A percentile compares a stretch with the other conserved stretches of the same genome.
Conservation (phyloP, 2,888 invertebrate species). For the Chorisops tibialis region DNA sequence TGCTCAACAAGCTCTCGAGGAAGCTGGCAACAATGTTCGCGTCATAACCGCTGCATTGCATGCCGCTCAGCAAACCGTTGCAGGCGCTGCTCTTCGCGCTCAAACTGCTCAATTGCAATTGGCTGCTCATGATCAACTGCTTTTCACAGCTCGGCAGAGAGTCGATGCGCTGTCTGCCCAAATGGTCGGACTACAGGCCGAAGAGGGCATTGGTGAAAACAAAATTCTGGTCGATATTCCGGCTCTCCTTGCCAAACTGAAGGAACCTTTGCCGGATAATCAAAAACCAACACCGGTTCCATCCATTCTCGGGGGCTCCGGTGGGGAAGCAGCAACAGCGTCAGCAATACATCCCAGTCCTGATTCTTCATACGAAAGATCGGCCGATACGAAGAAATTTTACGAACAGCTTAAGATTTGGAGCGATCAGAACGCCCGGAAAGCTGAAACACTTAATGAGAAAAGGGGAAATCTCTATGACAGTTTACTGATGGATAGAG, state of each 20-base stretch:
- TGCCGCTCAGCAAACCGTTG: slow-evolving; percentile 50
- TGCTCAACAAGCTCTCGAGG: slow-evolving; percentile 47
- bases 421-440: not conserved
- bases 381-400: not conserved
- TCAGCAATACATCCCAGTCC: not conserved
- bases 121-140: slow-evolving; percentile 50
- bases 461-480: not conserved
- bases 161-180: slow-evolving; percentile 51
- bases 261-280: slow-evolving; percentile 41
- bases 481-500: not conserved
- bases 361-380: not conserved
- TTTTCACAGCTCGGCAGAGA: slow-evolving; percentile 51
- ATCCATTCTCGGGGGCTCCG: slow-evolving; percentile 34
- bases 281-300: slow-evolving; percentile 47
- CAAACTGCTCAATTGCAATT: slow-evolving; percentile 51
- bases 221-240: slow-evolving; percentile 43
- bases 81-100: slow-evolving; percentile 48
- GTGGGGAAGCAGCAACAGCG: not conserved
- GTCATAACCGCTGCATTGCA: slow-evolving; percentile 47
- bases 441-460: not conserved
- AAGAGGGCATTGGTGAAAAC: slow-evolving; percentile 46
- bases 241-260: slow-evolving; percentile 42
- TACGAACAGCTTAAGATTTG: slow-evolving; percentile 2
- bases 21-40: slow-evolving; percentile 49
- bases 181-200: slow-evolving; percentile 49